phyloP scores from a whole-genome alignment of 2,888 invertebrate genomes.

The Congeria kusceri region DNA sequence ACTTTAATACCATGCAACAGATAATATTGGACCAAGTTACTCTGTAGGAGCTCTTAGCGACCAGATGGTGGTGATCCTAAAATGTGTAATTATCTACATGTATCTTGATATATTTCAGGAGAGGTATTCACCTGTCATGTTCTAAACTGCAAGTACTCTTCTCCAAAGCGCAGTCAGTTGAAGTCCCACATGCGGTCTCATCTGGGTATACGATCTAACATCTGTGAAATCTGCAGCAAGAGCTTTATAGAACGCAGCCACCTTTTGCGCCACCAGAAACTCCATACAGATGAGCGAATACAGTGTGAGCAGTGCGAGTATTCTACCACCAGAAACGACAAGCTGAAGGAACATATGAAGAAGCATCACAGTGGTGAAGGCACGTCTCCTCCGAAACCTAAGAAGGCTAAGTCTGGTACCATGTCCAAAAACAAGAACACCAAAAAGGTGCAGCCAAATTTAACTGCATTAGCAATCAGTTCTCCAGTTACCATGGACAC shows the following conservation, averaged over 20 bases:
- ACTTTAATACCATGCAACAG: too few species aligned
- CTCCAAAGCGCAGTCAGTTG: conserved; percentile 89
- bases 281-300: conserved; percentile 89
- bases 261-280: conserved; percentile 89
- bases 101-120: conserved; percentile 81
- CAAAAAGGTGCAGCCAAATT: conserved; percentile 25
- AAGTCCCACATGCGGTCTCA: conserved; percentile 89
- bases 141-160: conserved; percentile 88
- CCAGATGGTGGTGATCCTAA: too few species aligned
- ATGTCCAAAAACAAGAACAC: conserved; percentile 36
- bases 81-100: conserved; percentile 7
- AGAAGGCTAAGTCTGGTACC: conserved; percentile 47
- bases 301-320: conserved; percentile 89
- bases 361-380: conserved; percentile 85
- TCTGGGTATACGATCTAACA: conserved; percentile 87
- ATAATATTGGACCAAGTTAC: too few species aligned
- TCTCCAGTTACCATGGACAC: conserved; percentile 44
- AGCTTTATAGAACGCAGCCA: conserved; percentile 90
- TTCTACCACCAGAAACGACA: conserved; percentile 89
- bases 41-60: too few species aligned
- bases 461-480: conserved; percentile 19
- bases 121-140: conserved; percentile 89
- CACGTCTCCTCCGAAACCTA: conserved; percentile 42
- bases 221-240: conserved; percentile 88
- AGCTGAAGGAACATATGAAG: conserved; percentile 88